Percentiles rank a stretch among this genome's conserved stretches.
phyloP scores from a whole-genome alignment of 2,113 vertebrate species.

The Dermatemys mawii region DNA sequence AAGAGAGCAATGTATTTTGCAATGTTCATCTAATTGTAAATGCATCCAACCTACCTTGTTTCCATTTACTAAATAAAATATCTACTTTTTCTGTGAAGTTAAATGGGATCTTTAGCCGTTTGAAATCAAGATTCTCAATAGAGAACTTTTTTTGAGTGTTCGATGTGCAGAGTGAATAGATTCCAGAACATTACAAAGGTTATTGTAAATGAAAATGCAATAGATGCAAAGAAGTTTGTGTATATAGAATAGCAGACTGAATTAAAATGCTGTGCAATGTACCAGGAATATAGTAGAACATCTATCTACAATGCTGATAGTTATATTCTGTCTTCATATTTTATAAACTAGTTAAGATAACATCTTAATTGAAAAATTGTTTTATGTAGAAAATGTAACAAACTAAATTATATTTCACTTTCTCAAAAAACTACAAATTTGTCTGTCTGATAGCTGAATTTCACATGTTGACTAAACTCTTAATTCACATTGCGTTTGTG shows the following conservation, averaged over 20 bases:
- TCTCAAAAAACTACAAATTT: conserved; percentile 12
- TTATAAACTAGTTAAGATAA: neutral
- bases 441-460: conserved; percentile 9
- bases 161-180: neutral
- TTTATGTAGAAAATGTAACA: neutral
- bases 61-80: neutral
- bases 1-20: neutral
- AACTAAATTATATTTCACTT: neutral
- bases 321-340: neutral
- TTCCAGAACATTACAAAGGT: neutral
- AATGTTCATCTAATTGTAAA: neutral
- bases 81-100: neutral
- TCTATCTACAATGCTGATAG: neutral
- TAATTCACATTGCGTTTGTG: conserved; percentile 40
- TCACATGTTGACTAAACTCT: conserved; percentile 27
- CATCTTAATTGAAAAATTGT: neutral
- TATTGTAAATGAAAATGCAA: neutral
- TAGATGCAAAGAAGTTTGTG: neutral
- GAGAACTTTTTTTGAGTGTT: neutral
- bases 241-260: neutral
- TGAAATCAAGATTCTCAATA: neutral
- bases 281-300: neutral
- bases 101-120: neutral
- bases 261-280: neutral
- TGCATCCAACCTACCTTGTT: neutral